phyloP scores from a whole-genome alignment of 2,888 invertebrate genomes.

The Acheta domesticus region DNA sequence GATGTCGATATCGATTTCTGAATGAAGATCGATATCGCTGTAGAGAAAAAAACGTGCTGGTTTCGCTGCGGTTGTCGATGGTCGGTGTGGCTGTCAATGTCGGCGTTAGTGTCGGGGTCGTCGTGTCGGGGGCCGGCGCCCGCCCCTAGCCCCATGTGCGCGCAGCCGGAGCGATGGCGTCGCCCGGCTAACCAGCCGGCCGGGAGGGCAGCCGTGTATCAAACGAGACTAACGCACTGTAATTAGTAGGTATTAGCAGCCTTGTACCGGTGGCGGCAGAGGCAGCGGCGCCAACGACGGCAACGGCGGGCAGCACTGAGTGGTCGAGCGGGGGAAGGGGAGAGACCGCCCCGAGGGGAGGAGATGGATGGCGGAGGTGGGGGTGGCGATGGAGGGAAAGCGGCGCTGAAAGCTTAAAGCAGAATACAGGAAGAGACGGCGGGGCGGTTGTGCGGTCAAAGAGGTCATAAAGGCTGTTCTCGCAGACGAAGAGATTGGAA shows the following conservation, averaged over 20 bases:
- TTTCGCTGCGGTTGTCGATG: neutral
- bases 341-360: too few relatives aligned
- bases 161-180: neutral
- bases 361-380: too few relatives aligned
- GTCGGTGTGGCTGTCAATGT: neutral
- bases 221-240: conserved; percentile 3
- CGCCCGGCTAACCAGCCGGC: neutral
- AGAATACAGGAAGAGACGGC: too few relatives aligned
- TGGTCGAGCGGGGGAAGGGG: too few relatives aligned
- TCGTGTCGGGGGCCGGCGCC: neutral
- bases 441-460: accelerated
- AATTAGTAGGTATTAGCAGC: conserved; percentile 1
- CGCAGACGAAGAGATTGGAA: too few relatives aligned
- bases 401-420: too few relatives aligned
- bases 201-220: conserved; percentile 18
- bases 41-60: too few relatives aligned
- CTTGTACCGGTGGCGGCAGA: neutral
- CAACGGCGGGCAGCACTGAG: too few relatives aligned
- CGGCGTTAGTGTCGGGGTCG: neutral
- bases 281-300: neutral
- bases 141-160: neutral
- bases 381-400: too few relatives aligned
- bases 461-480: too few relatives aligned
- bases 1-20: too few relatives aligned
- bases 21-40: too few relatives aligned